Percentiles rank a stretch among this genome's conserved stretches.
Evolutionary conservation across 2,888 invertebrate species (phyloP).

Genomic region (Chymomyza amoena): DNA sequence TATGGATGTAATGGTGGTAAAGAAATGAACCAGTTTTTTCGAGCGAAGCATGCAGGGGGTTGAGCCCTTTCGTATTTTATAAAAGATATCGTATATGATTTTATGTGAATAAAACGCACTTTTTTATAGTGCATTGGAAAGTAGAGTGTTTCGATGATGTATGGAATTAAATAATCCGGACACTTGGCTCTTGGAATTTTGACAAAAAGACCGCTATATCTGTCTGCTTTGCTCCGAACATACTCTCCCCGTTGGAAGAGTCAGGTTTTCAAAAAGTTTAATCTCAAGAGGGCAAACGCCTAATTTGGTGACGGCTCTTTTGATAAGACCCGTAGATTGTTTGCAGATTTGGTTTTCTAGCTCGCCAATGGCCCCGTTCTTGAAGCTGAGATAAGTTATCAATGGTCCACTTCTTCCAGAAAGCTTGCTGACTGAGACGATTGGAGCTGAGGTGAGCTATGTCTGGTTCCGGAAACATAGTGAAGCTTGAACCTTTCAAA

Average conservation of each 20-base stretch:
- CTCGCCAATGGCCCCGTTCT: constrained; percentile 7
- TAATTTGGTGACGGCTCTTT: not conserved
- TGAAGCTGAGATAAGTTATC: constrained; percentile 8
- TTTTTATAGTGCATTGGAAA: no score
- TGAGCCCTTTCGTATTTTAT: no score
- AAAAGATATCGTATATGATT: no score
- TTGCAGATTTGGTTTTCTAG: not conserved
- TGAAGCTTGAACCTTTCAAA: constrained; percentile 9
- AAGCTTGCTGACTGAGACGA: constrained; percentile 17
- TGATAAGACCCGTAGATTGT: not conserved
- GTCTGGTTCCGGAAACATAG: constrained; percentile 33
- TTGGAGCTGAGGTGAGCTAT: constrained; percentile 30
- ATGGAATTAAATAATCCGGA: no score
- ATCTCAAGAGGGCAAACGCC: not conserved
- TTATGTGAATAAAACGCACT: no score
- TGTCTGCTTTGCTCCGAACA: not conserved
- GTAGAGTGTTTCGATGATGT: no score
- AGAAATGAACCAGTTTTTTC: no score
- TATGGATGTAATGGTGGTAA: no score
- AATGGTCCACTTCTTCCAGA: constrained; percentile 11
- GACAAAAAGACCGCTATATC: no score
- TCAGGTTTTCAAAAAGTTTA: not conserved
- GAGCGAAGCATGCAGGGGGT: no score
- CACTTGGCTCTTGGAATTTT: no score
- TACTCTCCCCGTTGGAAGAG: not conserved